These are phyloP conservation scores for Drosophila santomea DNA, from an alignment of 1,140 invertebrate species.

Conservation along the genomic window DNA sequence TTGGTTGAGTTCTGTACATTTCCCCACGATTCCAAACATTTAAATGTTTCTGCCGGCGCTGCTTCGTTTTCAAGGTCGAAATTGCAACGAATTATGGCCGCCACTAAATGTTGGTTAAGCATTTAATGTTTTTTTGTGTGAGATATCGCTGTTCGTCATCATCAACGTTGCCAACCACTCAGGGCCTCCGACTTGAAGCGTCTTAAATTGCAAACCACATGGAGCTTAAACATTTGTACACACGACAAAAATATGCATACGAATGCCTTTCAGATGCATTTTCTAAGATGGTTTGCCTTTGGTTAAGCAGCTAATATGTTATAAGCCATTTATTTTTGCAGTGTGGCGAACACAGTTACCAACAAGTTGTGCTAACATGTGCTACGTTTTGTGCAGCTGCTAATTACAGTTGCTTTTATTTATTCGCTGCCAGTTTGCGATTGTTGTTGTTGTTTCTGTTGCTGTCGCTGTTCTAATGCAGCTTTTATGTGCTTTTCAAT, in stretches of 20 bases:
- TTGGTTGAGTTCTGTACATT: background rate
- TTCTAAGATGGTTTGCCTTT: too few species aligned
- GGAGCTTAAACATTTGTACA: constrained; percentile 32
- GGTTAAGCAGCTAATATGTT: background rate
- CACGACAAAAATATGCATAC: constrained; percentile 1
- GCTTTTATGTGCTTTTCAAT: constrained; percentile 69
- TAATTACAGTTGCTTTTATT: constrained; percentile 78
- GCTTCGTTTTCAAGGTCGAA: constrained; percentile 67
- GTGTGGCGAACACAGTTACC: constrained; percentile 34
- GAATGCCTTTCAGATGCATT: background rate
- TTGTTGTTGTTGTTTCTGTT: constrained; percentile 23
- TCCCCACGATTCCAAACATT: background rate
- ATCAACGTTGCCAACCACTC: constrained; percentile 48
- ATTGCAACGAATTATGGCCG: constrained; percentile 54
- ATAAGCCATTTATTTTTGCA: background rate
- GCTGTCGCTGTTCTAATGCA: constrained; percentile 50
- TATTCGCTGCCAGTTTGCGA: constrained; percentile 30
- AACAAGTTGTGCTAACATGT: constrained; percentile 36
- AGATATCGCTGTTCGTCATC: constrained; percentile 61
- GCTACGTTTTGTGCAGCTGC: constrained; percentile 73
- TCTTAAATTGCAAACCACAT: constrained; percentile 81
- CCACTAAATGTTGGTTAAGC: constrained; percentile 48
- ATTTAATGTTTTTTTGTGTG: constrained; percentile 48
- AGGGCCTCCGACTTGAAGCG: constrained; percentile 54
- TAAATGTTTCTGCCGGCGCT: constrained; percentile 7